phyloP scores from a whole-genome alignment of 1,140 invertebrate species.

The Papilio helenus region DNA sequence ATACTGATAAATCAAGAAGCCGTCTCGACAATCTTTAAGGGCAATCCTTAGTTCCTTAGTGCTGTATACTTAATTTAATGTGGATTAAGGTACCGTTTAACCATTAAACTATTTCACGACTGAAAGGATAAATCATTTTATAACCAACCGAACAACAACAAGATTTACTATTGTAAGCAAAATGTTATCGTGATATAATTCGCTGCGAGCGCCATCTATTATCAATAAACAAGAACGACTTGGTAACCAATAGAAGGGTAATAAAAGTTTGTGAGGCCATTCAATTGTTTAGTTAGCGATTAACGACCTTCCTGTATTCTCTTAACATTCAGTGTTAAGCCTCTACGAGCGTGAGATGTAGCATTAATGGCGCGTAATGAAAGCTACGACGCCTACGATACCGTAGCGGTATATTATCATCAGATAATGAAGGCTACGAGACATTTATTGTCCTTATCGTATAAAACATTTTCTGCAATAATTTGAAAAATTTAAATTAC shows the following conservation, averaged over 20 bases:
- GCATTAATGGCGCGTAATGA: constrained; percentile 18
- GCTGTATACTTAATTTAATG: too few relatives aligned
- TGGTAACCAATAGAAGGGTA: too few relatives aligned
- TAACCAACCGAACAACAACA: too few relatives aligned
- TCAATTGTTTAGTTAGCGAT: not conserved
- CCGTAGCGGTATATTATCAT: not conserved
- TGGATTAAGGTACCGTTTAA: too few relatives aligned
- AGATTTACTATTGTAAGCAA: not conserved
- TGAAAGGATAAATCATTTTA: too few relatives aligned
- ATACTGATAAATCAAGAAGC: not conserved
- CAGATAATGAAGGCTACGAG: constrained; percentile 10
- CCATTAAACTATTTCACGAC: too few relatives aligned
- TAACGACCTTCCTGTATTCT: not conserved
- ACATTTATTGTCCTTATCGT: not conserved
- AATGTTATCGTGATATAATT: not conserved
- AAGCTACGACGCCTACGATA: constrained; percentile 5
- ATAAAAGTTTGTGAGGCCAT: too few relatives aligned
- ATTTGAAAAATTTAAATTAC: too few relatives aligned
- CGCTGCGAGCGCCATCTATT: not conserved
- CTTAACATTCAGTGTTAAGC: constrained; percentile 15
- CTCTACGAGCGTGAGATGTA: constrained; percentile 20
- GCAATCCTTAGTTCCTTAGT: too few relatives aligned
- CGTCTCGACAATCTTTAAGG: too few relatives aligned
- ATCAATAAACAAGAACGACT: not conserved
- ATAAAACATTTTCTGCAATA: not conserved